Percentiles rank a stretch among this genome's conserved stretches.
Conservation (phyloP, 1,140 invertebrate genomes). For the Rhopalosiphum padi region DNA sequence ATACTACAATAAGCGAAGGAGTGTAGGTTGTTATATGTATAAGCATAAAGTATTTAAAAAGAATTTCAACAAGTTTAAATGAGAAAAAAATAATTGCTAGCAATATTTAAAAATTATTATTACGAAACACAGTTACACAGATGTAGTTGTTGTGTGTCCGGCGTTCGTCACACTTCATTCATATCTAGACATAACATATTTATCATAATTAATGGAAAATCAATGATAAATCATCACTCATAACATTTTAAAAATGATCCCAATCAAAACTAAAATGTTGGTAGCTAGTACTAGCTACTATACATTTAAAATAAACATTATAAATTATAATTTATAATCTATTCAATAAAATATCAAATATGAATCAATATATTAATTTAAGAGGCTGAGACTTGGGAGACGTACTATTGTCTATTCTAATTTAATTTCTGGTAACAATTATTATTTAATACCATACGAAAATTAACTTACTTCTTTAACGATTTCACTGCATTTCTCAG, state of each 20-base stretch:
- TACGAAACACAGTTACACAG: too few relatives aligned
- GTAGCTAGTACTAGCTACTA: not conserved
- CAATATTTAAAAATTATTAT: not conserved
- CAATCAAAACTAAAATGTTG: not conserved
- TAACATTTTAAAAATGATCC: not conserved
- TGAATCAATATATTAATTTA: not conserved
- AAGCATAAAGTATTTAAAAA: not conserved
- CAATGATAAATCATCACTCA: not conserved
- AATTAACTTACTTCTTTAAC: slow-evolving; percentile 62
- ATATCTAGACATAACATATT: not conserved
- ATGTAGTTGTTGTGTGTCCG: not conserved
- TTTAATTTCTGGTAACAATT: not conserved
- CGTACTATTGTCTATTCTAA: not conserved
- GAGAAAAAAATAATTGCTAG: not conserved
- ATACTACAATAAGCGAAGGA: not conserved
- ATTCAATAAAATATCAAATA: not conserved
- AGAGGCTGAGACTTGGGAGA: not conserved
- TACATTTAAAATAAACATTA: not conserved
- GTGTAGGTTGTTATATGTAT: not conserved
- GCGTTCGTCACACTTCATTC: not conserved
- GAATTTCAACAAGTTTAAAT: not conserved
- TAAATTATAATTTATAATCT: too few relatives aligned
- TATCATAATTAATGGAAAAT: not conserved
- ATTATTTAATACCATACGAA: not conserved
- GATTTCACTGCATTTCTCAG: slow-evolving; percentile 63